These are phyloP conservation scores for Prunella fulvescens DNA, from an alignment of 2,113 vertebrate species.

Conservation along the genomic window DNA sequence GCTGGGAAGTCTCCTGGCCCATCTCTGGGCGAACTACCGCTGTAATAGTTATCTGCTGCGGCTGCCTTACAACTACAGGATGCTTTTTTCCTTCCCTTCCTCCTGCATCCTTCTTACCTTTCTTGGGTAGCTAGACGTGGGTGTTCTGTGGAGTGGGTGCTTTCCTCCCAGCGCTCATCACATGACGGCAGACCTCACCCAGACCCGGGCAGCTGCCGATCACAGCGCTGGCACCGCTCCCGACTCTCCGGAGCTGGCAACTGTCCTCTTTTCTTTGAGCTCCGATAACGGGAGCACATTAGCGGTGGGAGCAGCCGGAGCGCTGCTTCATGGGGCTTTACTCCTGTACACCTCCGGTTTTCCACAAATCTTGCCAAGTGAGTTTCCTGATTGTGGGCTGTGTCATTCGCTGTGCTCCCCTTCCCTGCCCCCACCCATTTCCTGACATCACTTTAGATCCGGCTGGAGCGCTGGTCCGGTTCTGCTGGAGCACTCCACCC, in stretches of 20 bases:
- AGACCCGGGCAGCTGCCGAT: background rate
- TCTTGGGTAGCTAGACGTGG: background rate
- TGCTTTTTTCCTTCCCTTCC: background rate
- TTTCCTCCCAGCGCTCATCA: background rate
- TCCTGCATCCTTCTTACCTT: background rate
- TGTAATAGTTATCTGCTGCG: background rate
- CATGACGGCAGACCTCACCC: conserved; percentile 13
- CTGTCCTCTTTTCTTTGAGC: conserved; percentile 45
- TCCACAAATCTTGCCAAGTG: conserved; percentile 70
- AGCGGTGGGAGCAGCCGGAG: background rate
- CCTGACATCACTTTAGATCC: conserved; percentile 69
- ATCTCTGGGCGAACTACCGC: background rate
- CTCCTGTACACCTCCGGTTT: conserved; percentile 60
- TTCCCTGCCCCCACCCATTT: conserved; percentile 69
- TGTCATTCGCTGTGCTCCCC: conserved; percentile 62
- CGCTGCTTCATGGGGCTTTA: conserved; percentile 6
- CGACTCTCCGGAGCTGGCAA: conserved; percentile 9
- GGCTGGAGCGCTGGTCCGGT: conserved; percentile 31
- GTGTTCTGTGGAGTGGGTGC: background rate
- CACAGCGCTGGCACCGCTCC: background rate
- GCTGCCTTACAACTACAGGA: background rate
- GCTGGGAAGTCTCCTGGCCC: background rate
- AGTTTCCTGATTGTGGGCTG: conserved; percentile 69
- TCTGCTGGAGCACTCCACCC: conserved; percentile 54
- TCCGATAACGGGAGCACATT: conserved; percentile 39